A percentile compares a stretch with the other conserved stretches of the same genome.
Evolutionary conservation across 2,113 vertebrate genomes (phyloP).

Genomic region (Neotragus pygmaeus): DNA sequence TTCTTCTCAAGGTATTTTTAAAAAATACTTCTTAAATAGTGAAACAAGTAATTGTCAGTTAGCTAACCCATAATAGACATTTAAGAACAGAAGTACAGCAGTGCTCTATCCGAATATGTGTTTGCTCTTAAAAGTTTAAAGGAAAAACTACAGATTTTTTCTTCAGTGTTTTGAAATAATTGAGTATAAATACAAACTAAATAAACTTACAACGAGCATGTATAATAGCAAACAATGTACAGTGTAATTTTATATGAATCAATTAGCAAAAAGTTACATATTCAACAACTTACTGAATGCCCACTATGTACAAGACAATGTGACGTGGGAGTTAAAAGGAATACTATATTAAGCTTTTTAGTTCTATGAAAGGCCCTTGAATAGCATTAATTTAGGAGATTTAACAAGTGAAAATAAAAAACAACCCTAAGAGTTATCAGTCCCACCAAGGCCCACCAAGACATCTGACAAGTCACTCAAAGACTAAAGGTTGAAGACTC

Average conservation of each 20-base stretch:
- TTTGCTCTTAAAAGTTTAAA: constrained; percentile 36
- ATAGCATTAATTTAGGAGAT: constrained; percentile 35
- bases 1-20: constrained; percentile 18
- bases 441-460: background rate
- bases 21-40: background rate
- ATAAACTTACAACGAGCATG: constrained; percentile 44
- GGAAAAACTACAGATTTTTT: constrained; percentile 2
- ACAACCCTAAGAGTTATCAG: background rate
- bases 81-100: background rate
- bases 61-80: background rate
- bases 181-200: constrained; percentile 40
- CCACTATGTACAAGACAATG: background rate
- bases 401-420: constrained; percentile 2
- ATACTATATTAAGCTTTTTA: background rate
- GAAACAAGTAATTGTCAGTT: constrained; percentile 10
- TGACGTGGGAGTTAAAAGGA: constrained; percentile 29
- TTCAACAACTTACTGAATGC: constrained; percentile 8
- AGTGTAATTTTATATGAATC: constrained; percentile 42
- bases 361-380: constrained; percentile 16
- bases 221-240: constrained; percentile 49
- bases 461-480: background rate
- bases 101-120: background rate
- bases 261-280: constrained; percentile 62
- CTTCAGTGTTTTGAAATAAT: constrained; percentile 3
- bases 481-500: background rate